phyloP scores from a whole-genome alignment of 23 tunicate species.

The Trididemnum clinides region DNA sequence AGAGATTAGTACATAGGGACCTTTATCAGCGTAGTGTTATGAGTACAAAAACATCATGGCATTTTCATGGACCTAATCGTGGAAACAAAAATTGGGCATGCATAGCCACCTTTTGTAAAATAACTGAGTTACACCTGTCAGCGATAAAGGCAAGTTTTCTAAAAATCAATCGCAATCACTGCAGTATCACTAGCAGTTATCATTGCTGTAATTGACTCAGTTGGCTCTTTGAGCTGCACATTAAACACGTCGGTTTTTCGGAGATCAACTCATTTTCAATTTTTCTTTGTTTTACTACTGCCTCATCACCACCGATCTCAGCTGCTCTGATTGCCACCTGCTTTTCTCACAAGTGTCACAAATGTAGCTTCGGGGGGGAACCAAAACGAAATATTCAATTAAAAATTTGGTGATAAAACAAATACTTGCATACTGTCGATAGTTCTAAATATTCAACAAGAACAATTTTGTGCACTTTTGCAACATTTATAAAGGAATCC shows the following conservation, averaged over 20 bases:
- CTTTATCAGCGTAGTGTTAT: conserved; percentile 20
- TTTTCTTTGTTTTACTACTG: background rate
- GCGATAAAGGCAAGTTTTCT: conserved; percentile 12
- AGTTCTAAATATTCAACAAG: background rate
- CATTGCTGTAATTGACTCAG: background rate
- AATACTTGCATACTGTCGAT: background rate
- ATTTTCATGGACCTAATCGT: background rate
- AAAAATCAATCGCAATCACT: conserved; percentile 10
- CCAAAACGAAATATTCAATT: conserved; percentile 21
- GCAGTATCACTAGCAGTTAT: background rate
- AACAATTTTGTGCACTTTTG: background rate
- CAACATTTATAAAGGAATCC: no score
- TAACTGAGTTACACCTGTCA: background rate
- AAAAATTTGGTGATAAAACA: no score
- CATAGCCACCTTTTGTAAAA: background rate
- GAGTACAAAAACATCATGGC: no score
- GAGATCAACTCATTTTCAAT: background rate
- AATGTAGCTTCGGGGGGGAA: conserved; percentile 1
- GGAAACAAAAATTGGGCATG: background rate
- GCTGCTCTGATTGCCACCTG: conserved; percentile 14
- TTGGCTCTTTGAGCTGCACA: background rate
- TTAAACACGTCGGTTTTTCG: conserved; percentile 10
- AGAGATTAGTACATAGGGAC: background rate
- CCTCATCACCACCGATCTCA: background rate
- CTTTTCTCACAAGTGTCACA: no score